A percentile compares a stretch with the other conserved stretches of the same genome.
Conservation (phyloP, 2,888 invertebrate species). For the Caenorhabditis imperialis region DNA sequence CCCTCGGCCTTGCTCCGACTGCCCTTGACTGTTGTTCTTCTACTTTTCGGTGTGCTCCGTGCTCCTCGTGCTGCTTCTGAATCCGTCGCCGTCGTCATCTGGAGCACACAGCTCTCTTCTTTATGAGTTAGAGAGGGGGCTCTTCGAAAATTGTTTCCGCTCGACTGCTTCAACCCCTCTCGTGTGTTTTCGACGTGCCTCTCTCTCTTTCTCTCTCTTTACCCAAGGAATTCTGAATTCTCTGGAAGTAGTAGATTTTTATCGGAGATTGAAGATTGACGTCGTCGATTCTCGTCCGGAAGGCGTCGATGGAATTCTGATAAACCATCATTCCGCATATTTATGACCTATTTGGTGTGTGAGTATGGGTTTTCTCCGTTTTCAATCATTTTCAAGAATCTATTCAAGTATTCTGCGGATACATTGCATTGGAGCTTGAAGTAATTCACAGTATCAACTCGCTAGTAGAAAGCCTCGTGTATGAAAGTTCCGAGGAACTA, state of each 20-base stretch:
- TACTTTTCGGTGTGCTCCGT: slow-evolving; percentile 4
- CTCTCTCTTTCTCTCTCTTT: too few species aligned
- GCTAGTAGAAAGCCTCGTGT: too few species aligned
- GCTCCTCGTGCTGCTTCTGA: slow-evolving; percentile 15
- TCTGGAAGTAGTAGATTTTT: slow-evolving; percentile 10
- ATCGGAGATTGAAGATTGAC: slow-evolving; percentile 7
- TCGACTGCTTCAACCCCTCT: slow-evolving; percentile 39
- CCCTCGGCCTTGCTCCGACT: slow-evolving; percentile 1
- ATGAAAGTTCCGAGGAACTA: too few species aligned
- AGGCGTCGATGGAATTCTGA: too few species aligned
- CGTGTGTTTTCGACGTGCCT: slow-evolving; percentile 39
- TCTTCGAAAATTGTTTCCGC: slow-evolving; percentile 52
- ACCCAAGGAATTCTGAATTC: neutral
- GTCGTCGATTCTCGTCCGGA: slow-evolving; percentile 4
- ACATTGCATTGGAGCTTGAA: too few species aligned
- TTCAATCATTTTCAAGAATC: too few species aligned
- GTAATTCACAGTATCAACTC: too few species aligned
- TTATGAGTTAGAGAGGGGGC: slow-evolving; percentile 39
- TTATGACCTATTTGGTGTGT: too few species aligned
- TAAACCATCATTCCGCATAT: too few species aligned
- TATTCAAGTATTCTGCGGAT: too few species aligned
- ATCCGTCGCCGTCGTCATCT: slow-evolving; percentile 1
- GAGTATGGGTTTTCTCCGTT: too few species aligned
- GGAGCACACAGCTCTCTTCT: slow-evolving; percentile 16
- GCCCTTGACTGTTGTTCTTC: slow-evolving; percentile 7